Percentiles rank a stretch among this genome's conserved stretches.
Conservation (phyloP, 2,113 vertebrate genomes). For the Hippocampus mohnikei region DNA sequence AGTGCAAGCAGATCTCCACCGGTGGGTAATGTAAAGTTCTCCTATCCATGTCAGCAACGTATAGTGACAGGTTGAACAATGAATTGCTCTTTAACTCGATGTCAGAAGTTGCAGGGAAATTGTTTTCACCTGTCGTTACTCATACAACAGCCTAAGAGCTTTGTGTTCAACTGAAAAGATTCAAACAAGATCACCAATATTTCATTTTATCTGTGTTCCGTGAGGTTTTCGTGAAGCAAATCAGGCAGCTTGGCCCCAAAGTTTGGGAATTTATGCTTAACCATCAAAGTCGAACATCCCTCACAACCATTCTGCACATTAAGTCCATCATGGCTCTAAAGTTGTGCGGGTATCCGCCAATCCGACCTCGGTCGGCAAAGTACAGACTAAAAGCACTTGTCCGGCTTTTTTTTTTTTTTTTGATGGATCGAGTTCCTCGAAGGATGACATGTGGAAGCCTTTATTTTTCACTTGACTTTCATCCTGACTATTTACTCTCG, state of each 20-base stretch:
- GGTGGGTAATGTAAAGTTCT: too few species aligned
- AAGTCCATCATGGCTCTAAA: slow-evolving; percentile 4
- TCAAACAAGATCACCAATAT: neutral
- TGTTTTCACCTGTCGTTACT: neutral
- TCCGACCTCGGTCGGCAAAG: slow-evolving; percentile 21
- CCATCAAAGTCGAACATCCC: neutral
- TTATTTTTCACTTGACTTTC: slow-evolving; percentile 71
- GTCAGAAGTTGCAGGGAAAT: neutral
- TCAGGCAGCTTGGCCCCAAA: neutral
- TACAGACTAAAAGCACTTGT: slow-evolving; percentile 37
- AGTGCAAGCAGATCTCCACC: too few species aligned
- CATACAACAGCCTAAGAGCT: too few species aligned
- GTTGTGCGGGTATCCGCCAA: slow-evolving; percentile 25
- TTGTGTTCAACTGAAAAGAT: too few species aligned
- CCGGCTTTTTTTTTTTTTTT: slow-evolving; percentile 66
- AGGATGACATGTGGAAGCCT: slow-evolving; percentile 77
- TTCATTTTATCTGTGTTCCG: neutral
- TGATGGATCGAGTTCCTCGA: slow-evolving; percentile 79
- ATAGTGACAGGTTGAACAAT: neutral
- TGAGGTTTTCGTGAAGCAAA: neutral
- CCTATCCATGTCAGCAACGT: too few species aligned
- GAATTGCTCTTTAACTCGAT: neutral
- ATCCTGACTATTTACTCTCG: slow-evolving; percentile 72
- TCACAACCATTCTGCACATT: neutral
- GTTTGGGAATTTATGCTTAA: neutral